Evolutionary conservation across 2,888 invertebrate species (phyloP), one percentile per base, ranked within the genome.

Genomic region (Hipparchia sbordonii): DNA sequence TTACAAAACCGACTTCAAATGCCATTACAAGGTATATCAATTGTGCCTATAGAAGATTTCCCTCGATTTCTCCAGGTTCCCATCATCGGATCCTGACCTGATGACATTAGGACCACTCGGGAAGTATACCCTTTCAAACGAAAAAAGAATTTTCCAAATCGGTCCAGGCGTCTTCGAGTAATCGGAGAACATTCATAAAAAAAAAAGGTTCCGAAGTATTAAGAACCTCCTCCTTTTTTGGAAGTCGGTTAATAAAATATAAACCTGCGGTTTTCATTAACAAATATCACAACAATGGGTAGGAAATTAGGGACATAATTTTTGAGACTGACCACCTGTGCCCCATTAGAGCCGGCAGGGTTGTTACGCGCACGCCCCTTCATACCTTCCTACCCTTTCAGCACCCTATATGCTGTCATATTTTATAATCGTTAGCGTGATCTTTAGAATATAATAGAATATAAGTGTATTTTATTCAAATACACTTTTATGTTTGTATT

Each of bases 301-400:
- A 23, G 6, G 9, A 52, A 72, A 74, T 76, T 56, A 72, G 68
- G 70, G 33, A 33, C 48, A 61, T 76, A 70, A 66, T 76, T 74
- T 72, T 65, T 70, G 68, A 59, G 66, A 74, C 66, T 71, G 76
- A 76, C 76, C 76, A 76, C 76, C 74, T 76, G 76, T 69, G 74
- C 45, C 59, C 60, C 74, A 74, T 74, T 76, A 74, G 51, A 45
- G 33, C 6, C 56, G 12, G 13, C 46, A 39, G 23, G 23, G 23
- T 39, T 60, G 60, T 68, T 65, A 52, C 9, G 46, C 48, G 45
- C 23, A 13, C 39, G 39, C 13, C 57, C 62, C 60, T 66, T 66
- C 68, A 71, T 72, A 60, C 46, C 48, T 60, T 69, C 52, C 46
- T 51, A 67, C 70, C 72, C 72, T 74, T 74, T 74, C 70, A 68